Evolutionary conservation across 35 echinoderm and acorn worm species (phyloP), one percentile per base, ranked within the genome.

Genomic region (Diadema setosum): DNA sequence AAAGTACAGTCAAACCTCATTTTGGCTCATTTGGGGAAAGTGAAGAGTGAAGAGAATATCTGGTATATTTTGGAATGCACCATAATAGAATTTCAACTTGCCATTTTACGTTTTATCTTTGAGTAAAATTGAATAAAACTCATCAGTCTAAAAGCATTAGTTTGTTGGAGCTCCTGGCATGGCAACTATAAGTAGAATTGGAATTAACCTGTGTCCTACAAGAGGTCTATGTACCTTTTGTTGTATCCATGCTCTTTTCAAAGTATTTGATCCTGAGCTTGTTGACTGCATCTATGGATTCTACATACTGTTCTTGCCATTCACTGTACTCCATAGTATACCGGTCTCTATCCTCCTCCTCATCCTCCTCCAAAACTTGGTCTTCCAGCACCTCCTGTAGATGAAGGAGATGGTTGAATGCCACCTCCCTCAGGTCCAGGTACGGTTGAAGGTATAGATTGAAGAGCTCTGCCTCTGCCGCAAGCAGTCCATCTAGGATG

Each of bases 361-460:
- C 92, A 23, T 89, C 81, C 81, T 84, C 87, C 58, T 96, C 90
- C n/a, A n/a, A n/a, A n/a, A n/a, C n/a, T n/a, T n/a, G n/a, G 86
- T 92, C 94, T 55, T 92, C 85, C 1, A 96, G 90, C 24, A 58
- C 35, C 36, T 96, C 94, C 30, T 96, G 90, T 26, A 96, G 76
- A 39, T 89, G 50, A 36, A 96, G 82, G 23, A 92, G 82, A 43
- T 86, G 81, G 83, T 91, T 85, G 45, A 93, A 96, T 0, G 94
- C 81, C 82, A 96, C 46, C 57, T 96, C 94, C 26, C 94, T 88
- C 86, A 96, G 60, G 40, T 96, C 94, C 37, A 96, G 48, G 39
- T 93, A 96, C n/a, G 94, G 94, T 69, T 96, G 94, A 16, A 96
- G 82, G 34, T 88, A 80, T 8, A 96, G 12, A 55, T 96, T 96